Evolutionary conservation across 2,797 vertebrate species (phyloP).

Genomic region (Acanthopagrus latus): DNA sequence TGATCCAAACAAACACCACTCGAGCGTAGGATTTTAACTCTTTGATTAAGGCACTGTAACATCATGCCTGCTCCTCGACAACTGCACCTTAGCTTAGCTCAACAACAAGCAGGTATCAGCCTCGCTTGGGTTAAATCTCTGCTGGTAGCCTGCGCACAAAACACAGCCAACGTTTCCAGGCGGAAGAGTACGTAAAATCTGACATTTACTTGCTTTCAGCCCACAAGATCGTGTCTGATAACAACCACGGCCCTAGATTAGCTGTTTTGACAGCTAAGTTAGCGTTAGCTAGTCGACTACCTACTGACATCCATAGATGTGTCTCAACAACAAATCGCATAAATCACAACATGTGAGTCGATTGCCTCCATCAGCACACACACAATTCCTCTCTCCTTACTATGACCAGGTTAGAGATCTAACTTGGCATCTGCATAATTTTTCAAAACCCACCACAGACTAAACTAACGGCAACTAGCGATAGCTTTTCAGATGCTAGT

Average conservation of each 20-base stretch:
- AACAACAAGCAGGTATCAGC: conserved; percentile 55
- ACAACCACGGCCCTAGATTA: conserved; percentile 35
- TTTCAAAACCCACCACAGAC: conserved; percentile 29
- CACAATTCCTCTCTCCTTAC: rapidly evolving
- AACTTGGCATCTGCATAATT: neutral
- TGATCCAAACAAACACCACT: neutral
- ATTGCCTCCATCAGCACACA: neutral
- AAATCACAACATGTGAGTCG: neutral
- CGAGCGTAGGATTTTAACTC: neutral
- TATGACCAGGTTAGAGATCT: neutral
- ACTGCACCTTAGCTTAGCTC: conserved; percentile 30
- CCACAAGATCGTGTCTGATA: conserved; percentile 6
- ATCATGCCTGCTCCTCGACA: conserved; percentile 2
- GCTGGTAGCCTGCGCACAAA: neutral
- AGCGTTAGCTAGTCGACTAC: conserved; percentile 51
- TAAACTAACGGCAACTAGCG: conserved; percentile 45
- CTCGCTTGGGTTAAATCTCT: neutral
- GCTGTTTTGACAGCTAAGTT: conserved; percentile 62
- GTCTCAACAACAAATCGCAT: conserved; percentile 38
- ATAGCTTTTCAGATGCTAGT: conserved; percentile 55
- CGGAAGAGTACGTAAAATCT: neutral
- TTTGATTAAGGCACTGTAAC: conserved; percentile 15
- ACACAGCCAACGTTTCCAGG: neutral
- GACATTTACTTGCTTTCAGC: neutral
- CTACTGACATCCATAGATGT: conserved; percentile 26